Evolutionary conservation across 2,113 vertebrate species (phyloP).

Genomic region (Zosterops lateralis): DNA sequence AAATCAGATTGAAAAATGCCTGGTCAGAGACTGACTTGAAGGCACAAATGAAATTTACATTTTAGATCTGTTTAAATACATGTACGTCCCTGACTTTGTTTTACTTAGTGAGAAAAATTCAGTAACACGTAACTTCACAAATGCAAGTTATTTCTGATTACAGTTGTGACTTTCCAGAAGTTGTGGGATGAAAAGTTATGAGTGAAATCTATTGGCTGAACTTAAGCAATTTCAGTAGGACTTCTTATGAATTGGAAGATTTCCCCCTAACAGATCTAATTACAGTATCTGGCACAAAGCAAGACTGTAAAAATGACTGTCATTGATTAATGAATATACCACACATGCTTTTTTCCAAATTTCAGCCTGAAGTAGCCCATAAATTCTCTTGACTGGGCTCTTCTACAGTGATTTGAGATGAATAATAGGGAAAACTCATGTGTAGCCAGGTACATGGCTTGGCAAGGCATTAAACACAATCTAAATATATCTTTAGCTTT

Average conservation of each 20-base stretch:
- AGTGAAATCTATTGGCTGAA: not conserved
- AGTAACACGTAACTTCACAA: not conserved
- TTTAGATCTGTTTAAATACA: not conserved
- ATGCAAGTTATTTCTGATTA: not conserved
- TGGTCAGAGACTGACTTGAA: not conserved
- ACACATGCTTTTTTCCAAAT: not conserved
- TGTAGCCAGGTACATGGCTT: not conserved
- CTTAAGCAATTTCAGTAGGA: not conserved
- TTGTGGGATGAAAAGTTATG: not conserved
- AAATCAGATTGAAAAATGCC: not conserved
- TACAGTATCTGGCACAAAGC: not conserved
- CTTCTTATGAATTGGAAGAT: not conserved
- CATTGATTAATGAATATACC: conserved; percentile 3
- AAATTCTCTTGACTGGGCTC: not conserved
- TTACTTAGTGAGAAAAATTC: not conserved
- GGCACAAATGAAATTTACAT: not conserved
- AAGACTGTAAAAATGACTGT: not conserved
- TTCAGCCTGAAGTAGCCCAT: not conserved
- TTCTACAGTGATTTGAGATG: not conserved
- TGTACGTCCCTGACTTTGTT: not conserved
- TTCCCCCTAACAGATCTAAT: not conserved
- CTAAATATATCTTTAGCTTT: not conserved
- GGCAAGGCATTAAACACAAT: not conserved
- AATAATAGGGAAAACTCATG: not conserved
- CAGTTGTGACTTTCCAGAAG: not conserved